These are phyloP conservation scores for Andrena dorsata DNA, from an alignment of 2,888 invertebrate genomes.

Conservation along the genomic window DNA sequence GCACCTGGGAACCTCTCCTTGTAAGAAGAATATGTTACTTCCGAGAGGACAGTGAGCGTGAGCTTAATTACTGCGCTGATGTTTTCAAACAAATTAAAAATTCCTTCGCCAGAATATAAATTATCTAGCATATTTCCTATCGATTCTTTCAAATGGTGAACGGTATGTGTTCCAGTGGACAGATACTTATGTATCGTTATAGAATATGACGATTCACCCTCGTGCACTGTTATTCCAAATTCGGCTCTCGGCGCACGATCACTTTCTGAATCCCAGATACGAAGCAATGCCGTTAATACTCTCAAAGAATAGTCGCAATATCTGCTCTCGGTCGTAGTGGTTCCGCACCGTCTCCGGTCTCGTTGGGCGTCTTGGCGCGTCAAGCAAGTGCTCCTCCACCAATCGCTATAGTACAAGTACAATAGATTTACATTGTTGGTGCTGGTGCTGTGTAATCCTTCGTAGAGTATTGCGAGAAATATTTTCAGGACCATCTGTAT, in stretches of 20 bases:
- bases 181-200: neutral
- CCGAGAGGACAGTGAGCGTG: too few species aligned
- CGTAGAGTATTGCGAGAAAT: slow-evolving; percentile 1
- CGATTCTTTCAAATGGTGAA: too few species aligned
- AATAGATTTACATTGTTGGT: slow-evolving; percentile 64
- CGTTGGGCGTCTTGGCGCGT: slow-evolving; percentile 54
- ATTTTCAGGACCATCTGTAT: neutral
- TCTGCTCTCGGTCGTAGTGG: slow-evolving; percentile 66
- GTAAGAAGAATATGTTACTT: too few species aligned
- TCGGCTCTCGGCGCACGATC: slow-evolving; percentile 53
- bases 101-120: too few species aligned
- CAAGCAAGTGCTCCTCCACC: slow-evolving; percentile 73
- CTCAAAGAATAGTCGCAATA: slow-evolving; percentile 75
- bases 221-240: slow-evolving; percentile 52
- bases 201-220: slow-evolving; percentile 19
- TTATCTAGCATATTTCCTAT: too few species aligned
- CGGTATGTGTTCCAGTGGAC: neutral
- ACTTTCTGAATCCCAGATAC: slow-evolving; percentile 75
- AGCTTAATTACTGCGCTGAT: too few species aligned
- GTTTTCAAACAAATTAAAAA: too few species aligned
- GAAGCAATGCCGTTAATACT: slow-evolving; percentile 76
- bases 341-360: slow-evolving; percentile 66
- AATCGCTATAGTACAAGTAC: slow-evolving; percentile 73
- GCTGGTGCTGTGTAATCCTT: slow-evolving; percentile 42
- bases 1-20: too few species aligned